These are phyloP conservation scores for Paraplagusia blochii DNA, from an alignment of 2,113 vertebrate genomes.

Conservation along the genomic window DNA sequence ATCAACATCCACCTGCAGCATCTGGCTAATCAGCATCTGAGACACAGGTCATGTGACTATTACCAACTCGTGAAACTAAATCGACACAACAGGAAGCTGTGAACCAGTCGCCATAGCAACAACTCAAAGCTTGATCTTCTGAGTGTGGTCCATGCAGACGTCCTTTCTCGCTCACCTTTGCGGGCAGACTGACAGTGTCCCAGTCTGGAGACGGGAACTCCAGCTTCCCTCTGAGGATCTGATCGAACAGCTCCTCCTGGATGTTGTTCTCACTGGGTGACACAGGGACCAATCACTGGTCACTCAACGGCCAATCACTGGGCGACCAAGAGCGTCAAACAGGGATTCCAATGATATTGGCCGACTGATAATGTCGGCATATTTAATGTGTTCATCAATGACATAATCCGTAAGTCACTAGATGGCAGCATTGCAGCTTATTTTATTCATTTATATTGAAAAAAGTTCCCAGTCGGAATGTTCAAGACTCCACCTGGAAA, in stretches of 20 bases:
- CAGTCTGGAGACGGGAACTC: slow-evolving; percentile 98
- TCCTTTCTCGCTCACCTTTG: too few relatives aligned
- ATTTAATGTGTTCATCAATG: too few relatives aligned
- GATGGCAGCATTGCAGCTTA: too few relatives aligned
- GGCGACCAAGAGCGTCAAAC: too few relatives aligned
- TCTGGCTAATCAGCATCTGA: slow-evolving; percentile 93
- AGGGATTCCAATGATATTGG: too few relatives aligned
- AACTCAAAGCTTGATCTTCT: too few relatives aligned
- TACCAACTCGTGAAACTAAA: slow-evolving; percentile 2
- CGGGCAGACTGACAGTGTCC: slow-evolving; percentile 91
- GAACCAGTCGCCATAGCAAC: too few relatives aligned
- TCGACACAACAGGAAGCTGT: too few relatives aligned
- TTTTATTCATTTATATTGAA: too few relatives aligned
- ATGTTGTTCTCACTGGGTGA: slow-evolving; percentile 89
- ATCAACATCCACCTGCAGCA: slow-evolving; percentile 95
- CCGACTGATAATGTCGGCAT: too few relatives aligned
- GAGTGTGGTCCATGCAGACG: too few relatives aligned
- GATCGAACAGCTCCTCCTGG: slow-evolving; percentile 97
- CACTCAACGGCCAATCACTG: background rate
- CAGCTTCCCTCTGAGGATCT: slow-evolving; percentile 92
- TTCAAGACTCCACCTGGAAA: background rate
- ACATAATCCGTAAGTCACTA: too few relatives aligned
- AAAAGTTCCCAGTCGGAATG: background rate
- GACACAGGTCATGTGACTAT: slow-evolving; percentile 34
- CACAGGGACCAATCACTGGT: background rate